A percentile compares a stretch with the other conserved stretches of the same genome.
Conservation (phyloP, 2,797 vertebrate genomes). For the Premnoplex brunnescens region DNA sequence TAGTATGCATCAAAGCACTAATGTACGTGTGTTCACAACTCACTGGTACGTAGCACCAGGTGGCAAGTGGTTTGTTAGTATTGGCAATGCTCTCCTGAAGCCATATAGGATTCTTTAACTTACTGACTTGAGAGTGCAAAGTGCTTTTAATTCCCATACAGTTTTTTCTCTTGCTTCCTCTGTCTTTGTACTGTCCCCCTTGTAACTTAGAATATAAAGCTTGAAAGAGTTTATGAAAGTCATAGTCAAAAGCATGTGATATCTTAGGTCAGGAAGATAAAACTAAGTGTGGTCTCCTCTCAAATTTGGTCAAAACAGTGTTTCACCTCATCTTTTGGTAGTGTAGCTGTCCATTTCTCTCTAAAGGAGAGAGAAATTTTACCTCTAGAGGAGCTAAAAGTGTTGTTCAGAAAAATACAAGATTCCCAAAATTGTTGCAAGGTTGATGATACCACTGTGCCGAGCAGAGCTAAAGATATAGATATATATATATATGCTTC, state of each 20-base stretch:
- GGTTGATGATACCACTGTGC: background rate
- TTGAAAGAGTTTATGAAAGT: background rate
- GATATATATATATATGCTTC: background rate
- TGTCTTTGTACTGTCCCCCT: background rate
- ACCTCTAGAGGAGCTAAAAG: background rate
- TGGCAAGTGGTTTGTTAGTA: background rate
- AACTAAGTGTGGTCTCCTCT: background rate
- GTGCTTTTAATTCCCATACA: background rate
- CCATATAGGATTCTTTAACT: background rate
- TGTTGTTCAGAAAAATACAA: background rate
- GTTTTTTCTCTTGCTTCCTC: background rate
- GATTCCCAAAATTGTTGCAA: background rate
- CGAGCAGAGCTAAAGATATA: background rate
- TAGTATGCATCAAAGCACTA: background rate
- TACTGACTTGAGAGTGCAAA: background rate
- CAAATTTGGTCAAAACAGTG: background rate
- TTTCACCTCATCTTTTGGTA: background rate
- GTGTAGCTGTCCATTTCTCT: background rate
- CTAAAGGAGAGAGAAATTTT: background rate
- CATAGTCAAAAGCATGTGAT: accelerated
- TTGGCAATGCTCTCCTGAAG: background rate
- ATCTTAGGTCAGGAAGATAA: background rate
- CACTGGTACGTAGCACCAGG: background rate
- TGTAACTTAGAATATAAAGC: background rate
- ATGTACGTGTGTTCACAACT: background rate